Percentiles rank a stretch among this genome's conserved stretches.
phyloP scores from a whole-genome alignment of 2,113 vertebrate species.

The Motacilla alba region DNA sequence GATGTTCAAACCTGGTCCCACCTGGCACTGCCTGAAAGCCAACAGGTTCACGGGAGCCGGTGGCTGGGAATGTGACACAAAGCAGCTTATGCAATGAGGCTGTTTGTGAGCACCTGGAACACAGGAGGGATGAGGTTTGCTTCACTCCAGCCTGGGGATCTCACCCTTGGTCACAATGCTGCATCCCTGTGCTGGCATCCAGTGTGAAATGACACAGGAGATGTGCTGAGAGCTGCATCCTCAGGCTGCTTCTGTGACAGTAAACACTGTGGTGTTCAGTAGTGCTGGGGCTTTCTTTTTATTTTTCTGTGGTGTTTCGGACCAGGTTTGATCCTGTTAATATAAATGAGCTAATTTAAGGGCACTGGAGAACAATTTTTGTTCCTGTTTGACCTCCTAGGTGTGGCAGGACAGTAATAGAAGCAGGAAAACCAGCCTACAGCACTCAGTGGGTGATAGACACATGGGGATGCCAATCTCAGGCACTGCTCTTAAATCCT shows the following conservation, averaged over 20 bases:
- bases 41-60: background rate
- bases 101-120: background rate
- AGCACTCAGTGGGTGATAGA: background rate
- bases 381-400: background rate
- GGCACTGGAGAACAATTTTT: background rate
- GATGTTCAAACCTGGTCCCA: background rate
- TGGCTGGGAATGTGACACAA: background rate
- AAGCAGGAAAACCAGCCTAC: background rate
- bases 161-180: accelerated
- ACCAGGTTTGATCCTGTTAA: background rate
- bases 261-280: background rate
- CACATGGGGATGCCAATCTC: background rate
- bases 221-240: background rate
- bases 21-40: background rate
- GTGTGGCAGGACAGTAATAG: background rate
- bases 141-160: background rate
- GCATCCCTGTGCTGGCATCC: background rate
- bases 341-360: background rate
- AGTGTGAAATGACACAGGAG: accelerated
- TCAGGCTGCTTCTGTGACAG: background rate
- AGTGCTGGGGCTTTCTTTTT: background rate
- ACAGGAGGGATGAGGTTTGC: background rate
- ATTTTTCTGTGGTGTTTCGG: background rate
- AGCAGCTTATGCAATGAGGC: background rate
- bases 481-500: background rate